Base-by-base conservation (phyloP, 2,888 invertebrate genomes). In the Mayetiola destructor region DNA sequence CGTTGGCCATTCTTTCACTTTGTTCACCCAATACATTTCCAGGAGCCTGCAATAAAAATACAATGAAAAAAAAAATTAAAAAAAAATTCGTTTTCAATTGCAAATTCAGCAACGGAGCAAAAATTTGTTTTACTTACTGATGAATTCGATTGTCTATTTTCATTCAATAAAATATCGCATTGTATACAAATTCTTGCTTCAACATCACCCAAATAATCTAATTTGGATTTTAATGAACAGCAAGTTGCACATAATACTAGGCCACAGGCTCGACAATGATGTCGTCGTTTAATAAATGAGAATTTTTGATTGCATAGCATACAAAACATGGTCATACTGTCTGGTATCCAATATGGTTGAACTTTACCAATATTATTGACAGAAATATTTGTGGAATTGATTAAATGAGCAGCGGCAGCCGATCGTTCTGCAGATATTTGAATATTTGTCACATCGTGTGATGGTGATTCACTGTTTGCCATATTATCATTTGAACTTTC, bases 201-300 rank as follows among this genome's bases (percentile, higher is more conserved):
- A n/a, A 80, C 77, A 65, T 79, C 79, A 42, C 81, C 80, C 67
- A 88, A 75, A 68, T 88, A 89, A 60, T 81, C 79, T 58, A 90
- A 72, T 62, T 78, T 78, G 60, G 80, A 81, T 67, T 81, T 83
- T 67, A 82, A 75, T 57, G 79, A 81, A 66, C 88, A 88, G 68
- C 89, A 90, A 59, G 81, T 78, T 29, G 82, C 82, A 70, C 88
- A 89, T 18, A 89, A 73, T 2, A 91, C 85, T 73, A 84, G 80
- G 60, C 90, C 90, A 68, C 90, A 91, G 53, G 88, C 88, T 56
- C 91, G 75, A 67, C 91, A 92, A 71, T 92, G 91, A 72, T 93
- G 92, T 36, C 91, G 76, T 42, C 90, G 76, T 68, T 84, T 85
- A 55, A 90, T 78, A 61, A 91, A 78, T 1, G 85, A 88, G 69